Evolutionary conservation across 92 coral and sea anemone genomes (phyloP).

Genomic region (Galaxea fascicularis): DNA sequence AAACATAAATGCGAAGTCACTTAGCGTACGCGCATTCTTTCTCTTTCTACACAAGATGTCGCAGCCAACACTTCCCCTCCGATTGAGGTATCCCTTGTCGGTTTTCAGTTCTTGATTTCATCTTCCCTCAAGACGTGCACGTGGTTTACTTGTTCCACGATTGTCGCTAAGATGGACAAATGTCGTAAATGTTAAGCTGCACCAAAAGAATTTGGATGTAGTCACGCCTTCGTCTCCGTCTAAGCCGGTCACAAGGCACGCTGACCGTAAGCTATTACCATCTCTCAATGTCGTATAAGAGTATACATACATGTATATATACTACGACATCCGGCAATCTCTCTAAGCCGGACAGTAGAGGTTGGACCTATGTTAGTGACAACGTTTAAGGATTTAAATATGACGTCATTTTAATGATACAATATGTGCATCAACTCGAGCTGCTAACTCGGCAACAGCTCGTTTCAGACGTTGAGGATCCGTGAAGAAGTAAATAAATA

Average conservation of each 20-base stretch:
- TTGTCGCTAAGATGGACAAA: no score
- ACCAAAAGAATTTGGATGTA: no score
- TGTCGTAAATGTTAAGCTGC: no score
- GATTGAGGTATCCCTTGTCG: not conserved
- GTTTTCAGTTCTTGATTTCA: not conserved
- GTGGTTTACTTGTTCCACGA: no score
- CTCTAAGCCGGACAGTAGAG: not conserved
- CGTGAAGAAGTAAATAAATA: slow-evolving; percentile 91
- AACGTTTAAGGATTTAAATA: no score
- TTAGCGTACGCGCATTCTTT: not conserved
- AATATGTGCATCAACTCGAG: slow-evolving; percentile 91
- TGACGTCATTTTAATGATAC: slow-evolving; percentile 59
- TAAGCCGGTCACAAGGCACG: not conserved
- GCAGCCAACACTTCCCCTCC: no score
- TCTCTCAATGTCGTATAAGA: no score
- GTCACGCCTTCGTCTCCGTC: not conserved
- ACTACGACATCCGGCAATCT: no score
- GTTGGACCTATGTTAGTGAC: not conserved
- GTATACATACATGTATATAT: no score
- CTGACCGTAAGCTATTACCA: no score
- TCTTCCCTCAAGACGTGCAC: not conserved
- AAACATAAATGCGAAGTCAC: not conserved
- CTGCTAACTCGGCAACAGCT: slow-evolving; percentile 90
- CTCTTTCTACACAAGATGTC: not conserved
- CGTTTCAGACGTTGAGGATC: slow-evolving; percentile 88